These are phyloP conservation scores for Platichthys stellatus DNA, from an alignment of 2,113 vertebrate species.

Conservation along the genomic window DNA sequence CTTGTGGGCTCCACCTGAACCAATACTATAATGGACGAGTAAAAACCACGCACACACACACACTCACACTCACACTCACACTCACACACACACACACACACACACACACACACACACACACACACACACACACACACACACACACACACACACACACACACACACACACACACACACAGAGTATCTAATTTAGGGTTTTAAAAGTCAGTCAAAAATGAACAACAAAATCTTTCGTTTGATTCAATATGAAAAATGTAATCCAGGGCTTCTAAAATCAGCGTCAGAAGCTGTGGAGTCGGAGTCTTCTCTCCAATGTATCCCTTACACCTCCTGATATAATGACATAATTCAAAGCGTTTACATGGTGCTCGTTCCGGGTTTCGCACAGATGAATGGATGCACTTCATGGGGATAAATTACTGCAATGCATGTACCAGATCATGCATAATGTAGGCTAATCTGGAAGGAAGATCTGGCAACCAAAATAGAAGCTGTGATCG, in stretches of 20 bases:
- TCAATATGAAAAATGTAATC: too few relatives aligned
- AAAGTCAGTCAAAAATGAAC: too few relatives aligned
- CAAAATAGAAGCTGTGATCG: slow-evolving; percentile 39
- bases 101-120: background rate
- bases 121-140: background rate
- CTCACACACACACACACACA: background rate
- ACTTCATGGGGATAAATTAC: slow-evolving; percentile 10
- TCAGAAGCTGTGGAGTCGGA: background rate
- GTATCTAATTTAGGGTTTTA: too few relatives aligned
- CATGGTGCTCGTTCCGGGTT: background rate
- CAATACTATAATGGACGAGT: background rate
- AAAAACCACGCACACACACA: background rate
- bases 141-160: background rate
- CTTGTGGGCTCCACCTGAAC: slow-evolving; percentile 14
- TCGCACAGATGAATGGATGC: background rate
- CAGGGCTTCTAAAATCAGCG: too few relatives aligned
- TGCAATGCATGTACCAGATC: slow-evolving; percentile 30
- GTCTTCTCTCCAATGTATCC: background rate
- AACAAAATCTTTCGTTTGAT: too few relatives aligned
- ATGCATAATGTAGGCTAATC: slow-evolving; percentile 49
- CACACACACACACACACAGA: too few relatives aligned
- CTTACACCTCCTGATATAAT: slow-evolving; percentile 18
- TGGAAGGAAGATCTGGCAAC: slow-evolving; percentile 31
- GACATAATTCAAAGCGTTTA: background rate
- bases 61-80: too few relatives aligned